Percentiles rank a stretch among this genome's conserved stretches.
Evolutionary conservation across 2,888 invertebrate species (phyloP).

Genomic region (Zhuqinia jingwanae): DNA sequence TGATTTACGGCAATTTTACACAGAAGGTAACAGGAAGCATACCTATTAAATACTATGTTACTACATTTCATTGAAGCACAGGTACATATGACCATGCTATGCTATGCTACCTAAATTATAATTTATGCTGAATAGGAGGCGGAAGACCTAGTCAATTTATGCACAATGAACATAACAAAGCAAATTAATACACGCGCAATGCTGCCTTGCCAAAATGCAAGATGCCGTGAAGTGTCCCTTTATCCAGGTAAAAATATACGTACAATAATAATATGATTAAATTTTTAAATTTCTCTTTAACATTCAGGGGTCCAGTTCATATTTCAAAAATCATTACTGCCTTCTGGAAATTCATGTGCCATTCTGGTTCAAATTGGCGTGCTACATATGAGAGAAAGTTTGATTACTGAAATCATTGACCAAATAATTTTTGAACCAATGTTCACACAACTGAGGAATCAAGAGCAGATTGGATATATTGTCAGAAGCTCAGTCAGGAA

Average conservation of each 20-base stretch:
- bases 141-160: neutral
- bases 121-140: conserved; percentile 29
- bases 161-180: conserved; percentile 57
- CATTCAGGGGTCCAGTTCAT: conserved; percentile 88
- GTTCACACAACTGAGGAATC: conserved; percentile 93
- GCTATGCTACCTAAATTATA: neutral
- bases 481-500: conserved; percentile 93
- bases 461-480: conserved; percentile 97
- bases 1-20: conserved; percentile 94
- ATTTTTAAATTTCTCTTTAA: too few species aligned
- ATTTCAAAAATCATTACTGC: conserved; percentile 88
- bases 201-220: conserved; percentile 89
- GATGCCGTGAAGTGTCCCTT: conserved; percentile 92
- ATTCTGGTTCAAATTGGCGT: conserved; percentile 93
- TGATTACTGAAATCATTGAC: conserved; percentile 90
- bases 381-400: conserved; percentile 87
- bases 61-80: too few species aligned
- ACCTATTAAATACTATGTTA: too few species aligned
- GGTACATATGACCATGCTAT: neutral
- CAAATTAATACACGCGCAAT: conserved; percentile 82
- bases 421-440: conserved; percentile 95
- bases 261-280: too few species aligned
- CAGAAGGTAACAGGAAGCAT: conserved; percentile 82
- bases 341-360: conserved; percentile 94
- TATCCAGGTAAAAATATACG: conserved; percentile 86